phyloP scores from a whole-genome alignment of 2,113 vertebrate genomes.

The Odontophorus gujanensis region DNA sequence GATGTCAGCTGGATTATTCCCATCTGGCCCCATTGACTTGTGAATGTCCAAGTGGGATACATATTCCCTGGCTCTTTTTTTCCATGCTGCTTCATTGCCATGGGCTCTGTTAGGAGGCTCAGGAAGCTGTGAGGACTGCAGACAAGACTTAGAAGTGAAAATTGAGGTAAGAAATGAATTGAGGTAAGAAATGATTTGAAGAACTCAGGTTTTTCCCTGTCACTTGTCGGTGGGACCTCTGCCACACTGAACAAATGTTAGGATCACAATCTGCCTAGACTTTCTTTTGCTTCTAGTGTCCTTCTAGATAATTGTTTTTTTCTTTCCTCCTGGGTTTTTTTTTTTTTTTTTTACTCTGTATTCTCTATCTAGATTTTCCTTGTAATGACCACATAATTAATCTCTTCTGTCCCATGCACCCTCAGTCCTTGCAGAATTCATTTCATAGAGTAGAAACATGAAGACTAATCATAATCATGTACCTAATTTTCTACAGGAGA shows the following conservation, averaged over 20 bases:
- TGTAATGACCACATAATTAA: background rate
- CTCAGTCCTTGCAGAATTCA: background rate
- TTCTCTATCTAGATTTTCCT: background rate
- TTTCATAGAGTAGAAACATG: background rate
- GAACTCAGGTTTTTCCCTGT: background rate
- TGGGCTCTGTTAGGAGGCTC: background rate
- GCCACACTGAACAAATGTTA: background rate
- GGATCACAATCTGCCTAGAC: background rate
- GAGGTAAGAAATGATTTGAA: background rate
- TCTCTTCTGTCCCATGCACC: background rate
- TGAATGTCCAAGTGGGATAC: background rate
- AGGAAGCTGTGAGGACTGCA: background rate
- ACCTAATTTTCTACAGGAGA: background rate
- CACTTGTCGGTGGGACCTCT: background rate
- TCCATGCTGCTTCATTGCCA: background rate
- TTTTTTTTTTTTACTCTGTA: accelerated
- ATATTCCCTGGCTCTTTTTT: background rate
- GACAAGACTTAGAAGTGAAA: background rate
- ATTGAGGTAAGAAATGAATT: background rate
- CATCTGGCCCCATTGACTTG: background rate
- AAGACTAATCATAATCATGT: background rate
- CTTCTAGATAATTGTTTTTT: background rate
- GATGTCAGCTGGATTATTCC: background rate
- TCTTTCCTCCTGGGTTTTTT: background rate
- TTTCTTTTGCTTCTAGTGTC: background rate